Conservation (phyloP, 2,888 invertebrate species). For the Lithophane socia region DNA sequence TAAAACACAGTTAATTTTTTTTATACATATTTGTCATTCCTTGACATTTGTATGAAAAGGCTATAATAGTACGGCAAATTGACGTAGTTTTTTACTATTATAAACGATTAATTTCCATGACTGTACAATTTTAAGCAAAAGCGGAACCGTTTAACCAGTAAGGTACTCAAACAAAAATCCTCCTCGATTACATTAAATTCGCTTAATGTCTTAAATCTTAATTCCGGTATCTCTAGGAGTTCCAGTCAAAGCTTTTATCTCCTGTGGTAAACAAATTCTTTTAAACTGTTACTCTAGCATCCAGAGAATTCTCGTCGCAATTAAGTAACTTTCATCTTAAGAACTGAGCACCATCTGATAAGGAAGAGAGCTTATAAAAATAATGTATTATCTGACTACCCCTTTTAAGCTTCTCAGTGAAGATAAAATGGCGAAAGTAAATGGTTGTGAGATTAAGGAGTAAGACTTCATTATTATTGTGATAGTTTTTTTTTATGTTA, state of each 20-base stretch:
- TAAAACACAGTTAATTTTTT: no score
- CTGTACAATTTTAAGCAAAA: neutral
- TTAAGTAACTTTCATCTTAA: conserved; percentile 62
- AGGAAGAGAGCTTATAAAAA: conserved; percentile 41
- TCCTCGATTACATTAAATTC: neutral
- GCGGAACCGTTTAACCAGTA: neutral
- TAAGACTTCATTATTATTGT: conserved; percentile 4
- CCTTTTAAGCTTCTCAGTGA: conserved; percentile 20
- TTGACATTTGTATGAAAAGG: neutral
- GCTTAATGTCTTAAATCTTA: conserved; percentile 5
- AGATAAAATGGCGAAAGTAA: conserved; percentile 43
- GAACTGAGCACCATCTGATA: conserved; percentile 47
- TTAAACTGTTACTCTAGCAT: conserved; percentile 62
- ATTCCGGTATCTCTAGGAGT: conserved; percentile 22
- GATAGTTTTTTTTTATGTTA: conserved; percentile 16
- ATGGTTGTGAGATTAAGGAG: conserved; percentile 3
- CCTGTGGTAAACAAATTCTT: conserved; percentile 76
- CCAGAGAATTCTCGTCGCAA: conserved; percentile 57
- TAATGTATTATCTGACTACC: conserved; percentile 48
- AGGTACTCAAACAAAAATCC: neutral
- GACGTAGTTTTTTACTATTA: neutral
- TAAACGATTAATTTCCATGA: neutral
- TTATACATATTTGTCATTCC: no score
- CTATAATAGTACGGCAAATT: neutral
- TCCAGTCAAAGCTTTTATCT: conserved; percentile 66